Evolutionary conservation across 2,113 vertebrate species (phyloP).

Genomic region (Sinocyclocheilus maitianheensis): DNA sequence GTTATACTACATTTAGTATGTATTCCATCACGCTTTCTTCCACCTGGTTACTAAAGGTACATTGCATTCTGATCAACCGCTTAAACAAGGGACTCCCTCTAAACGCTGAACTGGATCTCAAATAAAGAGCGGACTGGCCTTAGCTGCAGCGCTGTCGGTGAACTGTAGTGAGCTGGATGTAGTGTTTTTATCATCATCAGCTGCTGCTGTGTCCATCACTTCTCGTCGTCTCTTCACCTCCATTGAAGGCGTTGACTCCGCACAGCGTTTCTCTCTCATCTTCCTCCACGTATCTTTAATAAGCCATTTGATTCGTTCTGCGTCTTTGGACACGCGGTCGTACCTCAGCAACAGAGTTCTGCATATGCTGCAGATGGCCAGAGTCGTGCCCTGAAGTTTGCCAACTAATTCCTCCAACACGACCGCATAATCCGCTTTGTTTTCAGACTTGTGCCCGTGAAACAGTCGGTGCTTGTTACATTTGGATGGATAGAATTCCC

Average conservation of each 20-base stretch:
- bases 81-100: not conserved
- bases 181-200: not conserved
- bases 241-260: not conserved
- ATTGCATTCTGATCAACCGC: not conserved
- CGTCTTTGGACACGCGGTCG: slow-evolving; percentile 10
- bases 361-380: not conserved
- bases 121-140: not conserved
- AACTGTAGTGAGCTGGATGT: not conserved
- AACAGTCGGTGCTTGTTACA: slow-evolving; percentile 25
- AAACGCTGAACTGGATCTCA: not conserved
- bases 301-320: not conserved
- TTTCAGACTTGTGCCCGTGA: slow-evolving; percentile 5
- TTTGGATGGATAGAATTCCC: slow-evolving; percentile 15
- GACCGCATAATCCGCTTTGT: not conserved
- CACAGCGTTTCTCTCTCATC: slow-evolving; percentile 13
- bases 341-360: slow-evolving; percentile 16
- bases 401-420: slow-evolving; percentile 15
- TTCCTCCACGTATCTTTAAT: slow-evolving; percentile 22
- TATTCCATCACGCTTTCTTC: not conserved
- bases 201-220: not conserved
- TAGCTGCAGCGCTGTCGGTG: not conserved
- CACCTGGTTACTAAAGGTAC: not conserved
- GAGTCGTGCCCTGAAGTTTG: slow-evolving; percentile 25
- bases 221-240: slow-evolving; percentile 12
- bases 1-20: not conserved